Conservation (phyloP, 2,888 invertebrate species). For the Corbicula japonica region DNA sequence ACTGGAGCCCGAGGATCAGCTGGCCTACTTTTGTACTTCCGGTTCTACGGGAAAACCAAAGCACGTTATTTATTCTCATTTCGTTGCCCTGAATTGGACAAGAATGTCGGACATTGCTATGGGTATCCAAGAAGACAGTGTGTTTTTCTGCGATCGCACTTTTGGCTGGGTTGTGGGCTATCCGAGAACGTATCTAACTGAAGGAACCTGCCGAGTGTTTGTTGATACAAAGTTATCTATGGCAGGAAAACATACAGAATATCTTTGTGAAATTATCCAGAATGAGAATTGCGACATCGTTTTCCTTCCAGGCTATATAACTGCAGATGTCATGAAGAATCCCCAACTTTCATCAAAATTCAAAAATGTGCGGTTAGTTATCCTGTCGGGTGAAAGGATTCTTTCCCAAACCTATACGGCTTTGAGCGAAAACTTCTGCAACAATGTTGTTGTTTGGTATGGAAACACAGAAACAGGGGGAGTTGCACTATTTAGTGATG, state of each 20-base stretch:
- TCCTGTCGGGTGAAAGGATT: conserved; percentile 22
- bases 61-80: conserved; percentile 9
- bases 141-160: conserved; percentile 23
- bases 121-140: neutral
- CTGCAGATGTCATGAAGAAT: conserved; percentile 16
- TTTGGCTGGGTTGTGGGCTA: conserved; percentile 28
- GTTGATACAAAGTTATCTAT: neutral
- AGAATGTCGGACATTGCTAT: neutral
- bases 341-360: conserved; percentile 8
- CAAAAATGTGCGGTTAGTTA: conserved; percentile 12
- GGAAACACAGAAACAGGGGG: conserved; percentile 26
- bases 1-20: conserved; percentile 24
- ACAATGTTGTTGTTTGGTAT: conserved; percentile 27
- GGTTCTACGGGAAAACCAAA: conserved; percentile 32
- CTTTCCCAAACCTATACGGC: conserved; percentile 14
- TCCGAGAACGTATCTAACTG: conserved; percentile 1
- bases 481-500: conserved; percentile 16
- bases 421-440: conserved; percentile 21
- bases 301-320: conserved; percentile 38
- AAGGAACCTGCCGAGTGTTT: conserved; percentile 15
- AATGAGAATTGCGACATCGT: conserved; percentile 23
- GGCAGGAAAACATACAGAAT: conserved; percentile 12
- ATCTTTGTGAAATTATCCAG: conserved; percentile 2
- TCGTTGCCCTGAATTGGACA: conserved; percentile 1
- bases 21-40: conserved; percentile 10